These are phyloP conservation scores for Psix sp. DNA, from an alignment of 1,140 invertebrate species.

Conservation along the genomic window DNA sequence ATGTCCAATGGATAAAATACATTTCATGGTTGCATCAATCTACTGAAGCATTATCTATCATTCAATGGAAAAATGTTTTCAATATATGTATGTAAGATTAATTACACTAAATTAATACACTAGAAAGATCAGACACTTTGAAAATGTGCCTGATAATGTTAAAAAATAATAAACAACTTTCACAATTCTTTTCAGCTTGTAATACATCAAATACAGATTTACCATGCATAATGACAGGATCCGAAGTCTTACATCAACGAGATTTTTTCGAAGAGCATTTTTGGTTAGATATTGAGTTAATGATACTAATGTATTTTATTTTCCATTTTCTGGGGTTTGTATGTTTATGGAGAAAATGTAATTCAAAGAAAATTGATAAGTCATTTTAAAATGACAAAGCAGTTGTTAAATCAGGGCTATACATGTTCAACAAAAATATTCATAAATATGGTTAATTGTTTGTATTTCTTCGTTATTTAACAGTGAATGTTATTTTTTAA, in stretches of 20 bases:
- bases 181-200: conserved; percentile 79
- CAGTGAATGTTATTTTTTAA: no score
- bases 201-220: conserved; percentile 76
- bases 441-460: no score
- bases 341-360: conserved; percentile 81
- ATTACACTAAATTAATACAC: no score
- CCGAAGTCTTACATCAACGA: conserved; percentile 84
- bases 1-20: conserved; percentile 90
- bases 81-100: conserved; percentile 84
- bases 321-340: conserved; percentile 85
- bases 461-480: no score
- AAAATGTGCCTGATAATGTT: neutral
- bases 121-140: no score
- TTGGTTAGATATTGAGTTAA: conserved; percentile 80
- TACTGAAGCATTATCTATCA: conserved; percentile 90
- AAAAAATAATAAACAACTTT: conserved; percentile 7
- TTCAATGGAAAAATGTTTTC: conserved; percentile 86
- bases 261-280: conserved; percentile 84
- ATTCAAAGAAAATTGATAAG: conserved; percentile 53
- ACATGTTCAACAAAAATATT: no score
- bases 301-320: conserved; percentile 80
- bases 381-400: no score
- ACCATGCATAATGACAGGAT: conserved; percentile 84
- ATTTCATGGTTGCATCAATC: conserved; percentile 95
- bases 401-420: no score